phyloP scores from a whole-genome alignment of 1,140 invertebrate genomes.

The Ceratoteleas bidentatus region DNA sequence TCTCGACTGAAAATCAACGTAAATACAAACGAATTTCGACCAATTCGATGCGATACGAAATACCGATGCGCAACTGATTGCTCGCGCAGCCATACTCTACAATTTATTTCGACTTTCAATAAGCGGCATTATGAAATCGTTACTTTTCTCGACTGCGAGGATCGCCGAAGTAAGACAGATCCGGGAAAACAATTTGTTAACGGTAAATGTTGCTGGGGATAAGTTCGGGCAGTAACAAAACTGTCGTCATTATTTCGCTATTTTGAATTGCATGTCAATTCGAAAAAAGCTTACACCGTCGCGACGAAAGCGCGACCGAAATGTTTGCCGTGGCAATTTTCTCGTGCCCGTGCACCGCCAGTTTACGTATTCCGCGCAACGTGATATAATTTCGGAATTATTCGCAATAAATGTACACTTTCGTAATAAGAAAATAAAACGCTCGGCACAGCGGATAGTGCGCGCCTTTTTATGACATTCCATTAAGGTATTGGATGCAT shows the following conservation, averaged over 20 bases:
- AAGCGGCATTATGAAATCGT: constrained; percentile 15
- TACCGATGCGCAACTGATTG: not conserved
- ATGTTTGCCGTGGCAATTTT: not conserved
- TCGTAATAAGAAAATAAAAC: constrained; percentile 12
- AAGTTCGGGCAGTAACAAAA: too few species aligned
- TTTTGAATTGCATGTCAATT: too few species aligned
- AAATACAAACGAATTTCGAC: constrained; percentile 17
- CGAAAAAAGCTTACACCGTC: too few species aligned
- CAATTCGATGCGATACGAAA: not conserved
- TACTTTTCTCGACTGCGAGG: constrained; percentile 1
- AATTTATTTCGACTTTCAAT: constrained; percentile 29
- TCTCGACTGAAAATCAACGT: not conserved
- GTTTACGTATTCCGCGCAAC: too few species aligned
- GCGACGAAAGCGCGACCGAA: too few species aligned
- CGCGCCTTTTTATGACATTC: constrained; percentile 25
- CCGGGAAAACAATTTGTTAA: constrained; percentile 3
- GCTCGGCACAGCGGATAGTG: not conserved
- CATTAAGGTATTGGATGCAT: constrained; percentile 27
- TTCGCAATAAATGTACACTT: constrained; percentile 5
- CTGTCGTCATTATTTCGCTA: too few species aligned
- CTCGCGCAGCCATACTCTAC: not conserved
- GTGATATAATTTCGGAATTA: not conserved
- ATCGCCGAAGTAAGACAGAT: not conserved
- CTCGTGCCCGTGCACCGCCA: too few species aligned
- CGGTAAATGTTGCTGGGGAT: not conserved